Evolutionary conservation across 1,140 invertebrate genomes (phyloP).

Genomic region (Prorops nasuta): DNA sequence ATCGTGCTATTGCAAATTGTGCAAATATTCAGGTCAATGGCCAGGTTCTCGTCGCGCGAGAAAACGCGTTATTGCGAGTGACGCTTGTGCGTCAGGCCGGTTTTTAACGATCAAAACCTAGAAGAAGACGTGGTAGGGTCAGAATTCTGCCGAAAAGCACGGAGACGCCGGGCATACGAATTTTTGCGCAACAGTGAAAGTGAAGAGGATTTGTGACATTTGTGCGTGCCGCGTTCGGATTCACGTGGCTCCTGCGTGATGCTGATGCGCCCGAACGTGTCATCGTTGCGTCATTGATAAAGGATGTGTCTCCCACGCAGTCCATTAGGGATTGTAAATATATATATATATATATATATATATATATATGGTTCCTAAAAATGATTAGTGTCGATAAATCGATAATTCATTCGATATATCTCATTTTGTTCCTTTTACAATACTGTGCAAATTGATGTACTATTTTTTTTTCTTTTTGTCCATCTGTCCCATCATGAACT

Average conservation of each 20-base stretch:
- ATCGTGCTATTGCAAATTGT: too few relatives aligned
- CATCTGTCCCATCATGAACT: too few relatives aligned
- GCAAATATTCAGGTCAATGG: too few relatives aligned
- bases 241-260: not conserved
- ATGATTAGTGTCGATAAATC: too few relatives aligned
- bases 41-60: too few relatives aligned
- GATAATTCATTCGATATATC: too few relatives aligned
- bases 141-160: slow-evolving; percentile 3
- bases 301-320: not conserved
- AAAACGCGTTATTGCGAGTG: not conserved
- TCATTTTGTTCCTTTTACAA: too few relatives aligned
- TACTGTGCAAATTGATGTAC: too few relatives aligned
- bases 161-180: slow-evolving; percentile 4
- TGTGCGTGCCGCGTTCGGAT: slow-evolving; percentile 15
- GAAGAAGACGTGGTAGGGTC: not conserved
- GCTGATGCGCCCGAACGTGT: not conserved
- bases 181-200: slow-evolving; percentile 48
- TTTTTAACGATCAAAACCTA: not conserved
- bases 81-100: not conserved
- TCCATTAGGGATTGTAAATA: not conserved
- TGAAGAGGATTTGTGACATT: slow-evolving; percentile 44
- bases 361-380: too few relatives aligned
- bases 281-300: not conserved
- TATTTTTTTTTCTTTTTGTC: too few relatives aligned
- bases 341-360: too few relatives aligned